Evolutionary conservation across 2,113 vertebrate species (phyloP).

Genomic region (Etia nguti): DNA sequence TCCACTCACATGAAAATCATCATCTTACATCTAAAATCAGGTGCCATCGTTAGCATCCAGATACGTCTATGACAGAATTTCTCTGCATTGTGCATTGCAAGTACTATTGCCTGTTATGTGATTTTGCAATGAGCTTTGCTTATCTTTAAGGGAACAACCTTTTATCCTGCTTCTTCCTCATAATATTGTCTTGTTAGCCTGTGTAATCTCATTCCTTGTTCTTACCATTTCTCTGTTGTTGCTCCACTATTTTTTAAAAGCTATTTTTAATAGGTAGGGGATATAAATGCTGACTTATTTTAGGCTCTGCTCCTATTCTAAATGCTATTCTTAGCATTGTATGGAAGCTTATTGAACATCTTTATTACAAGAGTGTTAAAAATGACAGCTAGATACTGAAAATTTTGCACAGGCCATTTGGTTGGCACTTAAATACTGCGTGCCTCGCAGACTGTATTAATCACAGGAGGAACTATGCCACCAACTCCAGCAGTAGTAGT

Average conservation of each 20-base stretch:
- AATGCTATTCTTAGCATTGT: neutral
- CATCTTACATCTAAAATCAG: neutral
- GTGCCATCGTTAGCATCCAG: neutral
- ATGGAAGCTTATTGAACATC: neutral
- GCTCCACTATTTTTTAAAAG: slow-evolving; percentile 21
- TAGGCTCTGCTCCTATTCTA: neutral
- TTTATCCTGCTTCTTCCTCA: slow-evolving; percentile 5
- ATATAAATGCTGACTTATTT: slow-evolving; percentile 36
- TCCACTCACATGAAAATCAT: neutral
- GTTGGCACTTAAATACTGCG: neutral
- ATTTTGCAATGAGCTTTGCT: slow-evolving; percentile 24
- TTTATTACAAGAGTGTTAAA: neutral
- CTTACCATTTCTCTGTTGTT: slow-evolving; percentile 17
- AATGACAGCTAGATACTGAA: neutral
- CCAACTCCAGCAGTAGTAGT: neutral
- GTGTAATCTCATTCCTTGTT: slow-evolving; percentile 29
- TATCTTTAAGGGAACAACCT: slow-evolving; percentile 17
- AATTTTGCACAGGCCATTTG: neutral
- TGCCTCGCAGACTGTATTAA: neutral
- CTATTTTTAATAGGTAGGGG: slow-evolving; percentile 37
- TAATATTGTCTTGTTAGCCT: slow-evolving; percentile 5
- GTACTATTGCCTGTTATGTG: neutral
- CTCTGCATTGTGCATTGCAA: neutral
- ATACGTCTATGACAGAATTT: neutral
- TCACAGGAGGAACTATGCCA: neutral